These are phyloP conservation scores for Hycleus cichorii DNA, from an alignment of 1,140 invertebrate species.

Conservation along the genomic window DNA sequence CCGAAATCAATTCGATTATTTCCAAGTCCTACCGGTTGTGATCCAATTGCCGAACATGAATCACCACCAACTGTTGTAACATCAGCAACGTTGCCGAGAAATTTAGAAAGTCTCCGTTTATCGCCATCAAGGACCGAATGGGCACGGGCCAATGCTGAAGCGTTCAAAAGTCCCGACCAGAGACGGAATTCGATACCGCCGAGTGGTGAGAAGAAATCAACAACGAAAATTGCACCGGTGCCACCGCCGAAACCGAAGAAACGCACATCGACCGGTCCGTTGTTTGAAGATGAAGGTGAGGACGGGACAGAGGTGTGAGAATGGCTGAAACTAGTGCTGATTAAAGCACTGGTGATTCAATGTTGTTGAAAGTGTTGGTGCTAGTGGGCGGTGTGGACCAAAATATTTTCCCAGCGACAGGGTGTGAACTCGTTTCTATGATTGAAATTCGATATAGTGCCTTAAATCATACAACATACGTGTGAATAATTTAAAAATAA, in stretches of 20 bases:
- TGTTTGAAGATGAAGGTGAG: slow-evolving; percentile 78
- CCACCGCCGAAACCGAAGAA: slow-evolving; percentile 77
- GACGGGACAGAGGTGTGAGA: slow-evolving; percentile 76
- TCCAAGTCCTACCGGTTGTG: slow-evolving; percentile 45
- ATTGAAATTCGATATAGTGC: background rate
- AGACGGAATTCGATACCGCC: slow-evolving; percentile 27
- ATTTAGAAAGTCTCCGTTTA: slow-evolving; percentile 32
- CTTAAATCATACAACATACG: background rate
- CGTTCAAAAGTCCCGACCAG: slow-evolving; percentile 27
- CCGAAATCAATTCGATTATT: slow-evolving; percentile 38
- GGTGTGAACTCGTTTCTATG: slow-evolving; percentile 1
- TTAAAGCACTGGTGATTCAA: slow-evolving; percentile 29
- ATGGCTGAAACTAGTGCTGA: slow-evolving; percentile 38
- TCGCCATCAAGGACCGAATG: slow-evolving; percentile 28
- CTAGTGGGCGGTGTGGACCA: slow-evolving; percentile 7
- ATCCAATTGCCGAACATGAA: slow-evolving; percentile 60
- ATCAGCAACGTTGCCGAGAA: slow-evolving; percentile 42
- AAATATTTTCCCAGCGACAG: background rate
- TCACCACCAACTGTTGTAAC: slow-evolving; percentile 37
- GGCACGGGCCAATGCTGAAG: slow-evolving; percentile 25
- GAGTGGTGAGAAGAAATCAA: background rate
- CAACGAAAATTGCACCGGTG: slow-evolving; percentile 64
- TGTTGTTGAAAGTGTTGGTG: slow-evolving; percentile 2
- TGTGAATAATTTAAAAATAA: too few relatives aligned
- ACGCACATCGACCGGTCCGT: slow-evolving; percentile 49